Base-by-base conservation (phyloP, 2,113 vertebrate genomes). In the Ailurus styani region DNA sequence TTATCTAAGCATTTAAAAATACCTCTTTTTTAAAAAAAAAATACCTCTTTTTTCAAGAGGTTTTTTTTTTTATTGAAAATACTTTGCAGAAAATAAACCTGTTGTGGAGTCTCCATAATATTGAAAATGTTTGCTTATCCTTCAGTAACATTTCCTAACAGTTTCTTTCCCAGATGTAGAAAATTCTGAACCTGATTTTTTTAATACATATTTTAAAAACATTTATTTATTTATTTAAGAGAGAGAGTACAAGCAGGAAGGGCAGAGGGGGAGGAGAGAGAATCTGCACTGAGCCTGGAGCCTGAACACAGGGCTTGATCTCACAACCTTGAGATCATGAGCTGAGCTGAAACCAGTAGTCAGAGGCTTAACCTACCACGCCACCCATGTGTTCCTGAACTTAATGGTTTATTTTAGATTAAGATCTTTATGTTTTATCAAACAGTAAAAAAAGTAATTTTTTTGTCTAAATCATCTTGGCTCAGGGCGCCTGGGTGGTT, bases 381-480 rank as follows among this genome's bases (percentile, higher is more conserved):
- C 66, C 34, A 68, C 17, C 66, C 66, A 68, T 17, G 7, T 68
- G 66, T 68, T 17, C 66, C 66, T 37, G 66, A 68, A 68, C 66
- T 68, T 68, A 34, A 68, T 20, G 62, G 29, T 13, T 31, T 66
- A 45, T 82, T 45, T 86, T 81, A 77, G 40, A 62, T 82, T 96
- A 64, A 93, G 15, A 81, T 86, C 40, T 87, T 50, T 83, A 34
- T 87, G 5, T 95, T 95, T 79, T 87, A 70, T 84, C 78, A 42
- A 93, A 57, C 29, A 90, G 50, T 64, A 93, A 6, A 21, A 79
- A 96, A 95, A 92, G 52, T 90, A 68, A 45, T 34, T 77, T 94
- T 91, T 95, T 42, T 66, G 42, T 95, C 96, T 91, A 88, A 91
- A 93, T 91, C 45, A 87, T 84, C n/a, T 79, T 96, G 40, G 23